Base-by-base conservation (phyloP, 2,113 vertebrate genomes). In the Chionodraco myersi region DNA sequence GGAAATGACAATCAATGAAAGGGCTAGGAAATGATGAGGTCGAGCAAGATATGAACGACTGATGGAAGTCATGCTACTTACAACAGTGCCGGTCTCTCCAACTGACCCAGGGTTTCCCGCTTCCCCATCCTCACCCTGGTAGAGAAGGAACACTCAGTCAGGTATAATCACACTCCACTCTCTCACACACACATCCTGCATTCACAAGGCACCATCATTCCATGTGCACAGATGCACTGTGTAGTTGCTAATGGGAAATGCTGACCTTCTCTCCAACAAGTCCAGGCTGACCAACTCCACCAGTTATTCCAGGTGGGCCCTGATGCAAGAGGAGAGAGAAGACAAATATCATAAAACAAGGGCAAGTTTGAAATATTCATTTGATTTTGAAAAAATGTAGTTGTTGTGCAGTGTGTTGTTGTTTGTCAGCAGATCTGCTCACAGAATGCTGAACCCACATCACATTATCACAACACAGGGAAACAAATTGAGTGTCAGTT, bases 41-140 rank as follows among this genome's bases (percentile, higher is more conserved):
- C 65, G 6, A 69, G 4, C 6, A 48, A 72, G 15, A 52, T 1
- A 58, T 56, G 48, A 60, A 48, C 2, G 13, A 44, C n/a, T 51
- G 45, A 70, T 49, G 5, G 47, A 75, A n/a, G 30, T 36, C 64
- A 62, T 6, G 2, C n/a, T 66, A 96, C 97, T 97, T 86, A 98
- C 97, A 10, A 89, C 69, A 10, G 53, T 67, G 5, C 97, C 97
- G 0, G 90, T 72, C 71, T 95, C 84, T 73, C 97, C 97, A 0
- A 85, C 88, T 14, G 86, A 64, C 59, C 97, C 97, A 0, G 96
- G 96, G 62, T 95, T 94, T 73, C 97, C 97, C 10, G 94, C 93
- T 51, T 98, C 96, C 1, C 97, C 97, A 1, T 95, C 92, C n/a
- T 99, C 97, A 61, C 97, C 97, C 97, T 99, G 80, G 13, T 36